Percentiles rank a stretch among this genome's conserved stretches.
These are phyloP conservation scores for Hirtodrosophila histrioides DNA, from an alignment of 2,888 invertebrate genomes.

Conservation along the genomic window DNA sequence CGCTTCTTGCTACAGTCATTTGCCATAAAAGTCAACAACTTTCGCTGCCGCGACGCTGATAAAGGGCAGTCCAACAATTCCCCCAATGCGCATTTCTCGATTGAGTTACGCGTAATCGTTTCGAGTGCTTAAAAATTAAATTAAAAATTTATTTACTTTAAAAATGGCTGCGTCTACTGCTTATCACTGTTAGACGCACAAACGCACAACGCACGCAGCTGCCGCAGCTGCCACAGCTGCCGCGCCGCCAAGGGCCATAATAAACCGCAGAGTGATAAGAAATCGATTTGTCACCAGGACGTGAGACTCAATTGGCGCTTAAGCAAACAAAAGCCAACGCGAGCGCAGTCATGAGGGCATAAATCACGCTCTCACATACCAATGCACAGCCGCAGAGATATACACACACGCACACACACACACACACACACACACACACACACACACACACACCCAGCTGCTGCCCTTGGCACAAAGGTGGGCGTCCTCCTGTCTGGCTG, in stretches of 20 bases:
- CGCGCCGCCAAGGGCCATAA: conserved; percentile 55
- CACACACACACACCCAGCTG: conserved; percentile 12
- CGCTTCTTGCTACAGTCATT: conserved; percentile 45
- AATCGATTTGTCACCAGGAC: conserved; percentile 78
- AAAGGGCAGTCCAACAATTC: conserved; percentile 51
- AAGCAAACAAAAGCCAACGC: conserved; percentile 68
- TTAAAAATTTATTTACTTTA: conserved; percentile 76
- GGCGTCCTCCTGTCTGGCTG: conserved; percentile 15
- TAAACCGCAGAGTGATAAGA: conserved; percentile 75
- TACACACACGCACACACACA: conserved; percentile 10
- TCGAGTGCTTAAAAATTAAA: conserved; percentile 75
- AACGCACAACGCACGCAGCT: conserved; percentile 22
- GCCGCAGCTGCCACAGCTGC: conserved; percentile 36
- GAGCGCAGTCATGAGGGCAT: conserved; percentile 60
- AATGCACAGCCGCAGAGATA: conserved; percentile 10
- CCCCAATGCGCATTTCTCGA: conserved; percentile 46
- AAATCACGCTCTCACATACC: conserved; percentile 59
- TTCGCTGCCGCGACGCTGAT: conserved; percentile 63
- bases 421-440: conserved; percentile 5
- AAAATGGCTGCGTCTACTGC: conserved; percentile 45
- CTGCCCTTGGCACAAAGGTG: background rate
- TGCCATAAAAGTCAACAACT: conserved; percentile 76
- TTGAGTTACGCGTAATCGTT: conserved; percentile 77
- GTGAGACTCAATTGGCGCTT: conserved; percentile 77
- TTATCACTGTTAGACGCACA: conserved; percentile 52